A percentile compares a stretch with the other conserved stretches of the same genome.
Conservation (phyloP, 2,113 vertebrate species). For the Thinocorus orbignyianus region DNA sequence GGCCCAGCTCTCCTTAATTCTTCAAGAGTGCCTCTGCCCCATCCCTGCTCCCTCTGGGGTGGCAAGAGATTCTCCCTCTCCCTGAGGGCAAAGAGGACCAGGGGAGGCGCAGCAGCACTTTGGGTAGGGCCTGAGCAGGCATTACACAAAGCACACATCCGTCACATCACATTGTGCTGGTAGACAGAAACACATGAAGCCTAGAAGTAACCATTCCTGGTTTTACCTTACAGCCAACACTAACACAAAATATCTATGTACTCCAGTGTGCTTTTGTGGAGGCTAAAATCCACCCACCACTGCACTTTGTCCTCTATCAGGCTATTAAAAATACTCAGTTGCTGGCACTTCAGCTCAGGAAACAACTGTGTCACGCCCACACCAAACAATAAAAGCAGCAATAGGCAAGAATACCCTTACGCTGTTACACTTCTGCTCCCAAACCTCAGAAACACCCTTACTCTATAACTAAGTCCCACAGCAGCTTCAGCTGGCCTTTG, state of each 20-base stretch:
- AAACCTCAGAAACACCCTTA: neutral
- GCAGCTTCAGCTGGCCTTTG: neutral
- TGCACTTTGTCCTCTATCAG: neutral
- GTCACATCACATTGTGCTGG: fast-evolving
- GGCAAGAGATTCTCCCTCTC: neutral
- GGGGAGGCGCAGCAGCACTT: neutral
- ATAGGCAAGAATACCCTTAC: neutral
- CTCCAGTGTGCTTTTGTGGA: neutral
- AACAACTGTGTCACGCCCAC: neutral
- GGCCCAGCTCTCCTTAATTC: neutral
- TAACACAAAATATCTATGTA: neutral
- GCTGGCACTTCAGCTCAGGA: neutral
- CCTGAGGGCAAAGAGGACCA: neutral
- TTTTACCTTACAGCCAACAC: neutral
- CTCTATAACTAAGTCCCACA: neutral
- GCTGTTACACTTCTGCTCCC: neutral
- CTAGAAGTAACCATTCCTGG: neutral
- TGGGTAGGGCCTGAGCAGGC: neutral
- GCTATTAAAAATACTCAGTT: neutral
- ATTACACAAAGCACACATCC: neutral
- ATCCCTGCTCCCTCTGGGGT: neutral
- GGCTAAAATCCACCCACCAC: neutral
- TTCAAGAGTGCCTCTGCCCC: neutral
- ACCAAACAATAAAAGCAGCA: neutral
- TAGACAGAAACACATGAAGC: neutral